Base-by-base conservation (phyloP, 2,797 vertebrate species). In the Eupleurogrammus muticus region DNA sequence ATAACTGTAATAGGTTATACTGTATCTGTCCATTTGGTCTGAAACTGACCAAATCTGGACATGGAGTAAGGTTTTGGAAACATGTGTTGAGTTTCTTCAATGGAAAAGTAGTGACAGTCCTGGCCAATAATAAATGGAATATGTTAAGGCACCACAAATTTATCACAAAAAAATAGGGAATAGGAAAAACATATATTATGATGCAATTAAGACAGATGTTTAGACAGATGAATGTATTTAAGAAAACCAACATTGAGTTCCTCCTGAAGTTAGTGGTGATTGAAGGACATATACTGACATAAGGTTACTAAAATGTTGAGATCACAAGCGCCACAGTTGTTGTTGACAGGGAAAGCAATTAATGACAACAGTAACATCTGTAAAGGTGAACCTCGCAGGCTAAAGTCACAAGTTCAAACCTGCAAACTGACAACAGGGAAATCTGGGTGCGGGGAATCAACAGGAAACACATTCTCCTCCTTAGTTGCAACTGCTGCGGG, bases 341-440 rank as follows among this genome's bases (percentile, higher is more conserved):
- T 1, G 5, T 52, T n/a, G 19, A 1, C 32, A 47, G 14, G 2
- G 10, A 17, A 48, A 55, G 36, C n/a, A 24, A 12, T 20, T 24
- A 17, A 46, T 2, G 38, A 54, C 48, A 42, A 16, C 40, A 28
- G 36, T 40, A 42, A 44, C 51, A 21, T 23, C 20, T 20, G 7
- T 0, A 2, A 16, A 38, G 48, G 54, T 56, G 36, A 79, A 66
- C 16, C 23, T 34, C n/a, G 38, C 12, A 42, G 34, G 32, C 51
- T 46, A 44, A 55, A 69, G 66, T 55, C 32, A 49, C 79, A 54
- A 20, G 81, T 66, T 70, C 11, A 32, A 56, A 79, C 78, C 13
- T 66, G 80, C 73, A 42, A 24, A 11, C 16, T 1, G 19, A 44
- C 7, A 38, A 28, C 6, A 20, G 14, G 57, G 38, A 58, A 23